Evolutionary conservation across 2,888 invertebrate genomes (phyloP), one percentile per base, ranked within the genome.

Genomic region (Mimumesa dahlbomi): DNA sequence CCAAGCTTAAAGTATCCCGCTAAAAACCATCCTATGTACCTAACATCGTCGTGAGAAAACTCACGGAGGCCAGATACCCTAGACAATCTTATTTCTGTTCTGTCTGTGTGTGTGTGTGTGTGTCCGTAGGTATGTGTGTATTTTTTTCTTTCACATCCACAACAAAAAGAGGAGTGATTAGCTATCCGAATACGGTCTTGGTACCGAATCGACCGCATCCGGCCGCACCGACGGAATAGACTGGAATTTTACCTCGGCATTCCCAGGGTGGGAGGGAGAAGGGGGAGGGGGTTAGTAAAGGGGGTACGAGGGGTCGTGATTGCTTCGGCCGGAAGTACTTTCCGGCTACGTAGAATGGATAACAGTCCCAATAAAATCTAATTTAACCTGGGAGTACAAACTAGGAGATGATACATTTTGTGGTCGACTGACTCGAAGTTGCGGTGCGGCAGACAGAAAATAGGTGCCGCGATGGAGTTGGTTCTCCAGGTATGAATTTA

Each of bases 351-450:
- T 69, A 76, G 78, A 80, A 82, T 74, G 74, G 83, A 83, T 84
- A 84, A 85, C 85, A 81, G 82, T 84, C 82, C 72, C 84, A 80
- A 85, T 84, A 84, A 84, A 84, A 85, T 84, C 85, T 84, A 84
- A 85, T 84, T 85, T 84, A 84, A 82, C 83, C 84, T 65, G 66
- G 75, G 77, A 75, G 81, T 75, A 75, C 77, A 77, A 83, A 78
- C 81, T 71, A 65, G 79, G 81, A 76, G 82, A 84, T 82, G 85
- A 83, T 85, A 80, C 85, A 84, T 85, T 84, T 82, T 84, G 85
- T 73, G 84, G 85, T 82, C 70, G 82, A 80, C 75, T 75, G 83
- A 83, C 82, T 84, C 79, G 75, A 82, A 79, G 79, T 79, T 85
- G 82, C 66, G 78, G 84, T 73, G 66, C 69, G 64, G 73, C 79